Percentiles rank a stretch among this genome's conserved stretches.
Conservation (phyloP, 2,797 vertebrate genomes). For the Betta splendens region DNA sequence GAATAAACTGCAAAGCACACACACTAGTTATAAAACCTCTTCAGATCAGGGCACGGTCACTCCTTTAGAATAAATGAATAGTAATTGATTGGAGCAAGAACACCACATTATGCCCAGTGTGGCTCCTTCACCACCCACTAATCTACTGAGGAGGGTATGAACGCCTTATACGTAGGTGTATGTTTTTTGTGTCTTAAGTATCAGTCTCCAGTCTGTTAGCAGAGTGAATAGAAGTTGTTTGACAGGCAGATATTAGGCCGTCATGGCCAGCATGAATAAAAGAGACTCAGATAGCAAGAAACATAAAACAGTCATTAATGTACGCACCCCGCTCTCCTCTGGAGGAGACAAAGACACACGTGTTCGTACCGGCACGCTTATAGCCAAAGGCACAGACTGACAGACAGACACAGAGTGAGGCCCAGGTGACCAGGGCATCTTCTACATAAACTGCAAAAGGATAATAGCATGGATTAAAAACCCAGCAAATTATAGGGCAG, state of each 20-base stretch:
- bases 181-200: conserved; percentile 76
- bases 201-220: conserved; percentile 69
- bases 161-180: conserved; percentile 62
- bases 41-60: conserved; percentile 70
- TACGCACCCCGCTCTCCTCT: conserved; percentile 50
- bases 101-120: conserved; percentile 67
- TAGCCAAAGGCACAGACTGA: conserved; percentile 37
- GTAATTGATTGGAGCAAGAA: conserved; percentile 79
- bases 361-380: conserved; percentile 37
- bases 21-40: conserved; percentile 59
- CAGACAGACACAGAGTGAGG: conserved; percentile 31
- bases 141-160: conserved; percentile 57
- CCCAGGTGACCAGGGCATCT: conserved; percentile 54
- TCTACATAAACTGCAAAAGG: conserved; percentile 40
- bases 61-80: conserved; percentile 78
- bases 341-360: conserved; percentile 66
- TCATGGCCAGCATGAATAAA: conserved; percentile 75
- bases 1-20: conserved; percentile 63
- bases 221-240: conserved; percentile 70
- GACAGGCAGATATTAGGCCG: conserved; percentile 85
- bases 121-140: conserved; percentile 73
- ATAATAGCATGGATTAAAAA: conserved; percentile 78
- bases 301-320: conserved; percentile 81
- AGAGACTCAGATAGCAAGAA: conserved; percentile 72
- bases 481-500: conserved; percentile 76